Evolutionary conservation across 1,140 invertebrate genomes (phyloP).

Genomic region (Platorchestia sp.): DNA sequence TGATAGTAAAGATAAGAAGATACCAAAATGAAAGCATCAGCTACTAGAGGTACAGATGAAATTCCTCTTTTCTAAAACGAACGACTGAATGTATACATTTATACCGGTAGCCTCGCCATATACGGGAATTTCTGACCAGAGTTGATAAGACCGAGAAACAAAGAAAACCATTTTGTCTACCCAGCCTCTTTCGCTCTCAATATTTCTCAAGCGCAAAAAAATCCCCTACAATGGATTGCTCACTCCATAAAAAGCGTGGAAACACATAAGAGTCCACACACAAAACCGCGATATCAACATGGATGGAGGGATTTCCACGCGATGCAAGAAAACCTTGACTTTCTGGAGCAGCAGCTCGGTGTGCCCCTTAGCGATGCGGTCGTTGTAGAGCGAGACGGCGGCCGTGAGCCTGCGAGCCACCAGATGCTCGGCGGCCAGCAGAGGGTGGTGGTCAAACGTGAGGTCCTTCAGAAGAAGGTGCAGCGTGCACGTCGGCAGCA

Average conservation of each 20-base stretch:
- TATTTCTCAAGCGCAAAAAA: too few relatives aligned
- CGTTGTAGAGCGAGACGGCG: conserved; percentile 34
- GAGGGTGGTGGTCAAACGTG: conserved; percentile 21
- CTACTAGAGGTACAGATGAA: too few relatives aligned
- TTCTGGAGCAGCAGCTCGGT: conserved; percentile 30
- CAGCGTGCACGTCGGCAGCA: background rate
- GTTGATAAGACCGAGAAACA: too few relatives aligned
- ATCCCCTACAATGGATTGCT: background rate
- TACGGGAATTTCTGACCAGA: too few relatives aligned
- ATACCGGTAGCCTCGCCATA: too few relatives aligned
- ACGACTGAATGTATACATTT: too few relatives aligned
- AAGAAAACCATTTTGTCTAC: too few relatives aligned
- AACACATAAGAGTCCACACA: background rate
- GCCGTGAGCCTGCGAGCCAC: background rate
- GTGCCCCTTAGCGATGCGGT: background rate
- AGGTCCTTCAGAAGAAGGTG: background rate
- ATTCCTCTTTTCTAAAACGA: too few relatives aligned
- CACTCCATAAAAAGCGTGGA: background rate
- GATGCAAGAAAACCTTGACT: background rate
- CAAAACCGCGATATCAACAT: background rate
- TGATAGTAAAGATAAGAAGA: too few relatives aligned
- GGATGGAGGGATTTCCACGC: background rate
- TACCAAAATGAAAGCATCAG: too few relatives aligned
- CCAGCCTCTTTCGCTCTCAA: too few relatives aligned
- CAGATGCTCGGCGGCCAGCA: conserved; percentile 28